These are phyloP conservation scores for Bergia sp. DNA, from an alignment of 92 coral and sea anemone species.

Conservation along the genomic window DNA sequence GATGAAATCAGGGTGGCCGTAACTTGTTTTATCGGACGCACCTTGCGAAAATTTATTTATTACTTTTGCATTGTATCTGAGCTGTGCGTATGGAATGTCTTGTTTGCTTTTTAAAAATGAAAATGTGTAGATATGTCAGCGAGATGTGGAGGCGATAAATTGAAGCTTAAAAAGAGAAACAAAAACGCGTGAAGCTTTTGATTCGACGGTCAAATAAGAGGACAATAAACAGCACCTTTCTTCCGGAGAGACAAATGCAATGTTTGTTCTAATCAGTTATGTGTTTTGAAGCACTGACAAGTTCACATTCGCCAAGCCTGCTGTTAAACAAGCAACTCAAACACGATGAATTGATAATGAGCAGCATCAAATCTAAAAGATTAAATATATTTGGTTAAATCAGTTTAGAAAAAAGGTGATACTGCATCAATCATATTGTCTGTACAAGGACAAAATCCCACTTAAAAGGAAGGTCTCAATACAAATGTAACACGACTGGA, in stretches of 20 bases:
- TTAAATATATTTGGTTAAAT: conserved; percentile 3
- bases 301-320: not conserved
- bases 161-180: not conserved
- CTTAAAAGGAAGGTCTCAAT: not conserved
- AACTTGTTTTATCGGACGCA: no score
- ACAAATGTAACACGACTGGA: not conserved
- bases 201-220: not conserved
- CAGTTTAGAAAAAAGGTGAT: not conserved
- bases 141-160: not conserved
- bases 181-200: not conserved
- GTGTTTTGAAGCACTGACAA: not conserved
- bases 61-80: not conserved
- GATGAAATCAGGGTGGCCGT: no score
- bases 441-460: conserved; percentile 10
- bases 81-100: not conserved
- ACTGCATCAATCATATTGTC: not conserved
- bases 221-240: not conserved
- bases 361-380: not conserved
- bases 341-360: not conserved
- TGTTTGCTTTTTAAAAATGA: not conserved
- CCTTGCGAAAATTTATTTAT: not conserved
- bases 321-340: conserved; percentile 21
- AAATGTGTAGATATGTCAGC: not conserved
- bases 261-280: not conserved
- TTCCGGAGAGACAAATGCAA: not conserved